A percentile compares a stretch with the other conserved stretches of the same genome.
Evolutionary conservation across 2,888 invertebrate species (phyloP).

Genomic region (Calameuta pallipes): DNA sequence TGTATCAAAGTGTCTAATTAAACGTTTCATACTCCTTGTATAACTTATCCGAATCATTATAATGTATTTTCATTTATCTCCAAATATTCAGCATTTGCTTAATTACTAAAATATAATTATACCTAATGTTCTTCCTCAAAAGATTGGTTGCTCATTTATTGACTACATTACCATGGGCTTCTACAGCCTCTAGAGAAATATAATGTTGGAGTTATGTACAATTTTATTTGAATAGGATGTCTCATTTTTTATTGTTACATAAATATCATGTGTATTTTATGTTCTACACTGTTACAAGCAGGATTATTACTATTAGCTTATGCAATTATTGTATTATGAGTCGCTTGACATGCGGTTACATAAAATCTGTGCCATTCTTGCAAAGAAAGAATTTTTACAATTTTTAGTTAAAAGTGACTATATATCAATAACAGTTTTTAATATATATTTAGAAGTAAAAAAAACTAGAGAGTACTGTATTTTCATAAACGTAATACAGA

Average conservation of each 20-base stretch:
- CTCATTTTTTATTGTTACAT: neutral
- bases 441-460: neutral
- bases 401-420: neutral
- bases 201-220: neutral
- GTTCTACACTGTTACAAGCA: neutral
- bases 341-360: neutral
- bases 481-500: neutral
- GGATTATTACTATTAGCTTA: neutral
- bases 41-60: neutral
- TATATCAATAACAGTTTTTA: neutral
- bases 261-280: neutral
- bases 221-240: neutral
- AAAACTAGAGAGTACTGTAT: neutral
- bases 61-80: neutral
- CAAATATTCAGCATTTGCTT: neutral
- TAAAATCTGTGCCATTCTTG: neutral
- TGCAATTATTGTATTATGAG: neutral
- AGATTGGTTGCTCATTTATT: neutral
- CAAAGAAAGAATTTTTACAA: neutral
- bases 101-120: neutral
- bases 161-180: neutral
- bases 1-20: constrained; percentile 35
- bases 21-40: neutral
- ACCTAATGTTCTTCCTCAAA: neutral
- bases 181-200: neutral